Base-by-base conservation (phyloP, 2,113 vertebrate genomes). In the Corydoras sp. region DNA sequence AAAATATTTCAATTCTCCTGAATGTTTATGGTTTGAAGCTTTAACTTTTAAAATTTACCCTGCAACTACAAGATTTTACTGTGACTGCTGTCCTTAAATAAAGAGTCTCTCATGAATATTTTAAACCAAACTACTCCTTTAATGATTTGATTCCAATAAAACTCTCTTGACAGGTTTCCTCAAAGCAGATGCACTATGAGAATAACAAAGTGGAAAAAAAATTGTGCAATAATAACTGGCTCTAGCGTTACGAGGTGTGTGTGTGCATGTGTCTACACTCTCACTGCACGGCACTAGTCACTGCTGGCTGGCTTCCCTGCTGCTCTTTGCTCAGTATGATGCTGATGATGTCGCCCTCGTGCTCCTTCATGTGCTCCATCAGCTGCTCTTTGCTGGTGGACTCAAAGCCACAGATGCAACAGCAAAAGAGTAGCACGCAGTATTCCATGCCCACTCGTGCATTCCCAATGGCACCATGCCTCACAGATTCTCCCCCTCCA, bases 311-410 rank as follows among this genome's bases (percentile, higher is more conserved):
- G 43, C 30, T 85, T 71, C 71, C 78, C 74, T 86, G 85, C 75
- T 93, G 92, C 83, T 95, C 93, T 83, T 95, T 98, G 81, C 91
- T 99, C 66, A 99, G 87, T 82, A 99, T 97, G 83, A 98, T 96
- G 88, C 91, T 99, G 86, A 99, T 95, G 73, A 99, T 94, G 87
- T 98, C 95, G 13, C 95, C 95, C 77, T 99, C 96, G 2, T 99
- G 97, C 78, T 97, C 95, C 83, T 98, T 98, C 97, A 99, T 99
- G 74, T 99, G 97, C 83, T 97, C 97, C 85, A 99, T 90, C 75
- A 99, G 91, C 14, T 91, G 91, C 79, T 99, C 95, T 82, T 98
- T 98, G 81, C 91, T 97, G 75, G 93, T 95, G 12, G 95, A 98
- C 80, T 99, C 97, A 29, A 98, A 97, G 53, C 96, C 94, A 35